A percentile compares a stretch with the other conserved stretches of the same genome.
phyloP scores from a whole-genome alignment of 2,888 invertebrate species.

The Pseudococcus longispinus region DNA sequence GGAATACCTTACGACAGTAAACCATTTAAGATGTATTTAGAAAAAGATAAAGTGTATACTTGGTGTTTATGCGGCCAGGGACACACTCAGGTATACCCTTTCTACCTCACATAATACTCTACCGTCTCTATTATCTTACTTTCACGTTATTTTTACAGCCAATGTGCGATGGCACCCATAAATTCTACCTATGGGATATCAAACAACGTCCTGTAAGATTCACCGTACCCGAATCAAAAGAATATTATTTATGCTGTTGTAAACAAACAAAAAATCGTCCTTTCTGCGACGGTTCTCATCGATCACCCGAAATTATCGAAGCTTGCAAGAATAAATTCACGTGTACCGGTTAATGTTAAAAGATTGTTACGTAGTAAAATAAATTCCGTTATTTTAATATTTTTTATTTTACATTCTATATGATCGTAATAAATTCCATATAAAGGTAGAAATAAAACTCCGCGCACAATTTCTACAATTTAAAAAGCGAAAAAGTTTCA shows the following conservation, averaged over 20 bases:
- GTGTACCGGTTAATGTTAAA: constrained; percentile 1
- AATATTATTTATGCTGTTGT: constrained; percentile 97
- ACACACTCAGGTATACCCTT: constrained; percentile 70
- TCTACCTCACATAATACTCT: neutral
- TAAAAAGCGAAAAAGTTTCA: constrained; percentile 14
- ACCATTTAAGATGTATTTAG: constrained; percentile 80
- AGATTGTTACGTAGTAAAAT: neutral
- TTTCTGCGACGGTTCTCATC: constrained; percentile 96
- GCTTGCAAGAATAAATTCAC: constrained; percentile 52
- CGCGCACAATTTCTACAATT: constrained; percentile 30
- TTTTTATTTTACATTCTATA: constrained; percentile 50
- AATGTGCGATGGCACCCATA: constrained; percentile 93
- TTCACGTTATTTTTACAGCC: constrained; percentile 69
- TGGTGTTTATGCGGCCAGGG: constrained; percentile 97
- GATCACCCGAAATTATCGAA: constrained; percentile 71
- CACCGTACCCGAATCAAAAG: constrained; percentile 82
- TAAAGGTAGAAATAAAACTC: constrained; percentile 50
- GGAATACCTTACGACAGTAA: constrained; percentile 87
- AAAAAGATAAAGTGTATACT: constrained; percentile 75
- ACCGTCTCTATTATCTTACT: neutral
- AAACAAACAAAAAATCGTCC: constrained; percentile 93
- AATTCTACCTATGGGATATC: constrained; percentile 75
- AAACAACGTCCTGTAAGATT: constrained; percentile 81
- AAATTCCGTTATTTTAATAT: constrained; percentile 12
- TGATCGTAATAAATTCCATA: constrained; percentile 43